Percentiles rank a stretch among this genome's conserved stretches.
Conservation (phyloP, 2,797 vertebrate genomes). For the Lagocephalus sceleratus region DNA sequence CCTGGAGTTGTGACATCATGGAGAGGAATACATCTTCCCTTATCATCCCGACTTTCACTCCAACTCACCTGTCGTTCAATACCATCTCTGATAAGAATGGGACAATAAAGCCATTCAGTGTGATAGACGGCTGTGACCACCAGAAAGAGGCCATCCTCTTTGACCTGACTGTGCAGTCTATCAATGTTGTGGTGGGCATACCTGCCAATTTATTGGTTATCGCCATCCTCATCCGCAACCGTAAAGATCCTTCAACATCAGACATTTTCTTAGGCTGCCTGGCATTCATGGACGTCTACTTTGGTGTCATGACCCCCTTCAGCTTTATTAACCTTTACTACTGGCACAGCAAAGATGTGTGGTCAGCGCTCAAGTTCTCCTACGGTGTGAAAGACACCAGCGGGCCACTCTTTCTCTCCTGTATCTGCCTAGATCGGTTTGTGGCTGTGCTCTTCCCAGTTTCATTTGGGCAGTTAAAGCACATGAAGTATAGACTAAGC, state of each 20-base stretch:
- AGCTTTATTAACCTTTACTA: constrained; percentile 69
- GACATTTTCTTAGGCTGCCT: constrained; percentile 76
- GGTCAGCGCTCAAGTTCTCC: constrained; percentile 63
- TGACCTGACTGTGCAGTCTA: constrained; percentile 69
- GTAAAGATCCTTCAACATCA: constrained; percentile 71
- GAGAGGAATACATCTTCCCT: constrained; percentile 4
- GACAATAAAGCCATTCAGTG: constrained; percentile 63
- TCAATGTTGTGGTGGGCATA: constrained; percentile 73
- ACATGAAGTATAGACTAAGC: constrained; percentile 65
- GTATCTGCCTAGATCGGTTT: constrained; percentile 79
- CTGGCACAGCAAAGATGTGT: constrained; percentile 65
- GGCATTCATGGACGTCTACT: constrained; percentile 76
- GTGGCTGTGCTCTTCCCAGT: constrained; percentile 77
- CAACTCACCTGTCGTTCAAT: constrained; percentile 16
- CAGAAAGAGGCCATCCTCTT: constrained; percentile 67
- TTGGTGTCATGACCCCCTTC: constrained; percentile 68
- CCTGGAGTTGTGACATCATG: constrained; percentile 49
- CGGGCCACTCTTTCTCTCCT: constrained; percentile 76
- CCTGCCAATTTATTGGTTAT: constrained; percentile 76
- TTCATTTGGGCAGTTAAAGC: constrained; percentile 65
- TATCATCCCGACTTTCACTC: constrained; percentile 14
- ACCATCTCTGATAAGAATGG: constrained; percentile 33
- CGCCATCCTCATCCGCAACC: constrained; percentile 63
- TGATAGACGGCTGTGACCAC: constrained; percentile 69
- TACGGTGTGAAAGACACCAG: constrained; percentile 79